Base-by-base conservation (phyloP, 1,140 invertebrate species). In the Schlechtendalia chinensis region DNA sequence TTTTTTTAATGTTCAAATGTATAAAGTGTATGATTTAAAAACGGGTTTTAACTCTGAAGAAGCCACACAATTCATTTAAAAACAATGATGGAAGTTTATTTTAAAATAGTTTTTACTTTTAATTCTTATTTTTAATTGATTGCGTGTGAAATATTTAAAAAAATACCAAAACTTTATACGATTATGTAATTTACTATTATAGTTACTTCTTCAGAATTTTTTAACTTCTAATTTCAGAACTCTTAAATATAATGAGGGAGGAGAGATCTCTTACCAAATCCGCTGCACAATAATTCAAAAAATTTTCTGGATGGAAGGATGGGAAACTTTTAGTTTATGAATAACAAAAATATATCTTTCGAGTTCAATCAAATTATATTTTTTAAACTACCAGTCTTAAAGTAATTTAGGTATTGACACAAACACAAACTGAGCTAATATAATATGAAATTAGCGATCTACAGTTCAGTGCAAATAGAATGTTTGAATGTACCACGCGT, bases 241-340 rank as follows among this genome's bases (percentile, higher is more conserved):
- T 39, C 32, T 47, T 39, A 67, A 65, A 27, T 53, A 5, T 53
- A 39, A 45, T 45, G 10, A 11, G 54, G 72, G 32, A 45, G 1
- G 16, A 12, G 22, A 58, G 22, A 39, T 54, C 12, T 32, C 54
- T 77, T 77, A 77, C 72, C 72, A 22, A 59, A 45, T 77, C 72
- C 72, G 72, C 72, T 59, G 72, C 72, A 19, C 16, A 58, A 77
- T 39, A 39, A 77, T 59, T 58, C 16, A 50, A 59, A 77, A 77
- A 24, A 24, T 27, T 22, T 77, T 53, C 17, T n/a, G 1, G 54
- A 12, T 10, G 50, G 54, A n/a, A 32, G 1, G 54, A 12, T 10
- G 50, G 54, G 32, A 32, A 11, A 22, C 14, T 29, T 22, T 53
- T 54, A 72, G 54, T 72, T 39, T 3, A 72, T 54, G 54, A 27